Base-by-base conservation (phyloP, 2,888 invertebrate genomes). In the Ennomos fuscantarius region DNA sequence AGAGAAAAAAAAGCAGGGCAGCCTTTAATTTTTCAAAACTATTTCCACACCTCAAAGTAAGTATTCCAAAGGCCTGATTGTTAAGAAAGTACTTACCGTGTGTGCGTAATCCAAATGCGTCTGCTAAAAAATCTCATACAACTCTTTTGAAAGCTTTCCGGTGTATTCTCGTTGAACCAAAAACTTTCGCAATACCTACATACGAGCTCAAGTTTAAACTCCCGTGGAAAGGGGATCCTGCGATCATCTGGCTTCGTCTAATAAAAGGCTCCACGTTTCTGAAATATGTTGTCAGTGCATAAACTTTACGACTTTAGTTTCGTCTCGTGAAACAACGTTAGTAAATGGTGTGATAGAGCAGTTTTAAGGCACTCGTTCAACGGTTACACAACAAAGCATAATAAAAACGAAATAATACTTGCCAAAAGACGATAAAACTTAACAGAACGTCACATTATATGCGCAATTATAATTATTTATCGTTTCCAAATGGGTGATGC, bases 221-320 rank as follows among this genome's bases (percentile, higher is more conserved):
- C 80, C 66, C 70, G 76, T 72, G 77, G 74, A 77, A 81, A 79
- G 76, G 83, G 80, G 77, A 84, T 84, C 73, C 80, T 51, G 35
- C 81, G 86, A 88, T 88, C 88, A 88, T 89, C 86, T 84, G 76
- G 75, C 82, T 77, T 66, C 76, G 79, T 86, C 84, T 87, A 89
- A 90, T 90, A 90, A 88, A 89, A 87, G 81, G 81, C 83, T 71
- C 70, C 73, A 70, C 81, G 81, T 84, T 85, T 76, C 78, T 84
- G 81, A 89, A 89, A 90, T 90, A 89, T 91, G 89, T 90, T 85
- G 89, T 89, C 90, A 88, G 87, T 87, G 87, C 83, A 87, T 88
- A 87, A 90, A 89, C 74, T 90, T 91, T 90, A 91, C 81, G 88
- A 84, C 76, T 86, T 85, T 84, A 87, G 88, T 86, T 88, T 80